These are phyloP conservation scores for Polyploca ridens DNA, from an alignment of 2,888 invertebrate species.

Conservation along the genomic window DNA sequence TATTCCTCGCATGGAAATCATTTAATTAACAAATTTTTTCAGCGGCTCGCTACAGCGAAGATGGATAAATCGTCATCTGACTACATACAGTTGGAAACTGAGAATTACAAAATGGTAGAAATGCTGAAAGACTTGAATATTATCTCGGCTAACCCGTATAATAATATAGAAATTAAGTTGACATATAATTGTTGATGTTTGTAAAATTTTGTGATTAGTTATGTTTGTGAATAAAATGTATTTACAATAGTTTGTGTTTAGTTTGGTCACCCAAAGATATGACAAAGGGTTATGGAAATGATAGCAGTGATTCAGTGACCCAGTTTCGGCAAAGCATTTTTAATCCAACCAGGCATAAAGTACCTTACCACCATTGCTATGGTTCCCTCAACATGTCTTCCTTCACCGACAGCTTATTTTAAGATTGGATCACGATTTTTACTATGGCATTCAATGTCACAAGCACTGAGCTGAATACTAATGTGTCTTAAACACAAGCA, in stretches of 20 bases:
- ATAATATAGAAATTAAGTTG: conserved; percentile 67
- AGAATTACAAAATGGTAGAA: conserved; percentile 55
- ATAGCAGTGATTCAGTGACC: no score
- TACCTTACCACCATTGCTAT: no score
- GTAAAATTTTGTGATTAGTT: conserved; percentile 24
- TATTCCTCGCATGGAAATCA: neutral
- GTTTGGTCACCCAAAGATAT: no score
- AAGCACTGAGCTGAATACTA: no score
- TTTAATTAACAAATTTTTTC: conserved; percentile 35
- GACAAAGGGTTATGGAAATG: no score
- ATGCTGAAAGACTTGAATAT: conserved; percentile 65
- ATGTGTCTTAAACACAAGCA: no score
- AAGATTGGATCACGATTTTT: no score
- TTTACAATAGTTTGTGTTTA: neutral
- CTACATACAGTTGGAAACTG: conserved; percentile 58
- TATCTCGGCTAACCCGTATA: conserved; percentile 66
- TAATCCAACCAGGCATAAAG: no score
- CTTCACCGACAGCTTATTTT: no score
- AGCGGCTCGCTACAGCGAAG: conserved; percentile 63
- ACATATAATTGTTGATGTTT: conserved; percentile 26
- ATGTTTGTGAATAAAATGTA: neutral
- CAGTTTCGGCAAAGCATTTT: no score
- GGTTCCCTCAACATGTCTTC: no score
- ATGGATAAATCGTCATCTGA: conserved; percentile 52
- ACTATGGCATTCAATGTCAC: no score